Percentiles rank a stretch among this genome's conserved stretches.
These are phyloP conservation scores for Choreutis nemorana DNA, from an alignment of 2,888 invertebrate species.

Conservation along the genomic window DNA sequence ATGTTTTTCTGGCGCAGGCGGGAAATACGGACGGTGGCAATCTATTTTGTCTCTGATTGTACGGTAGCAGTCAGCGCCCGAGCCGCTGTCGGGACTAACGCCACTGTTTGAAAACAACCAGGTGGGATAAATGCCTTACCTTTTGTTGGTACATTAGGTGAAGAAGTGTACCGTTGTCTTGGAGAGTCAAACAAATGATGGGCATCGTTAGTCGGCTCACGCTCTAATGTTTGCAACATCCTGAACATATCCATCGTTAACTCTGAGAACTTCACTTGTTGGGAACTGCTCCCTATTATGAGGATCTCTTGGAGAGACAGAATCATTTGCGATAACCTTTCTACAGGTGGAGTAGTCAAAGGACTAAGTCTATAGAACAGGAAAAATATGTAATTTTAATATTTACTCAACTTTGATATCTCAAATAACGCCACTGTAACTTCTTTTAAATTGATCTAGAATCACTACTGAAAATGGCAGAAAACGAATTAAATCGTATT, in stretches of 20 bases:
- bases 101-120: too few relatives aligned
- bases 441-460: too few relatives aligned
- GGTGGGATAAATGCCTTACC: too few relatives aligned
- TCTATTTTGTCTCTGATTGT: too few relatives aligned
- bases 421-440: too few relatives aligned
- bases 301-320: slow-evolving; percentile 91
- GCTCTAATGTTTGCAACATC: slow-evolving; percentile 93
- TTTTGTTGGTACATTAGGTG: slow-evolving; percentile 43
- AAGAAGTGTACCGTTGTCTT: slow-evolving; percentile 58
- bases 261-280: slow-evolving; percentile 96
- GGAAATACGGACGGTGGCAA: too few relatives aligned
- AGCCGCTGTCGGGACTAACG: neutral
- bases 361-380: slow-evolving; percentile 76
- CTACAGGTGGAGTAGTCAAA: slow-evolving; percentile 85
- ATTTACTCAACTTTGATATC: too few relatives aligned
- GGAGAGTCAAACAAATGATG: slow-evolving; percentile 49
- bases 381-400: too few relatives aligned
- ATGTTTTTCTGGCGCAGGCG: too few relatives aligned
- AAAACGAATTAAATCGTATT: too few relatives aligned
- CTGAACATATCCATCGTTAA: slow-evolving; percentile 98
- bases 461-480: too few relatives aligned
- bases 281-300: slow-evolving; percentile 91
- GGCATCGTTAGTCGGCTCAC: slow-evolving; percentile 79
- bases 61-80: too few relatives aligned
- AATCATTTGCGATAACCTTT: slow-evolving; percentile 86